These are phyloP conservation scores for Strigamia maritima DNA, from an alignment of 2,888 invertebrate genomes.

Conservation along the genomic window DNA sequence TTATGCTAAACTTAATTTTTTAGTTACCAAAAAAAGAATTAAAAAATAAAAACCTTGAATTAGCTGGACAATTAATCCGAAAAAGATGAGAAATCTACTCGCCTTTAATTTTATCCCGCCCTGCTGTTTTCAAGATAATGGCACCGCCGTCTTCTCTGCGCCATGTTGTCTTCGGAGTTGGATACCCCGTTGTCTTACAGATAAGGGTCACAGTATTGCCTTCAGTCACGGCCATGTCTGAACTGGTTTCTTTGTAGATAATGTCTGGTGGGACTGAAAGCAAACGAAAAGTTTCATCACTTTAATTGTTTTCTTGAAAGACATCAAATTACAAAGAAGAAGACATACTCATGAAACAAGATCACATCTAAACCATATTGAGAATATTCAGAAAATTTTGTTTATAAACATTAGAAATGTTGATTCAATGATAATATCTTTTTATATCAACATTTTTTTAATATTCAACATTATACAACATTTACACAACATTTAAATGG, in stretches of 20 bases:
- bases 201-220: conserved; percentile 70
- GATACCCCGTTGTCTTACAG: conserved; percentile 71
- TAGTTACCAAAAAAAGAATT: no score
- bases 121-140: conserved; percentile 53
- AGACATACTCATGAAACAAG: background rate
- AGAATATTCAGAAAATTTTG: no score
- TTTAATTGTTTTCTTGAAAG: background rate
- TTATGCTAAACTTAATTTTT: no score
- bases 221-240: conserved; percentile 69
- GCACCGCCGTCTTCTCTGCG: conserved; percentile 60
- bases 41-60: no score
- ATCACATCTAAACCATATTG: no score
- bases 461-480: no score
- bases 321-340: background rate
- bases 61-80: no score
- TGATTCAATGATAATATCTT: no score
- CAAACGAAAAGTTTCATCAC: background rate
- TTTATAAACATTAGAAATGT: no score
- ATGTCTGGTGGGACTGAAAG: conserved; percentile 73
- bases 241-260: conserved; percentile 70
- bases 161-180: conserved; percentile 65
- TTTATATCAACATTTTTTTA: no score
- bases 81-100: background rate
- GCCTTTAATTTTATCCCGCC: conserved; percentile 41
- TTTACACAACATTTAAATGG: no score